phyloP scores from a whole-genome alignment of 2,113 vertebrate genomes.

The Labeo catla region DNA sequence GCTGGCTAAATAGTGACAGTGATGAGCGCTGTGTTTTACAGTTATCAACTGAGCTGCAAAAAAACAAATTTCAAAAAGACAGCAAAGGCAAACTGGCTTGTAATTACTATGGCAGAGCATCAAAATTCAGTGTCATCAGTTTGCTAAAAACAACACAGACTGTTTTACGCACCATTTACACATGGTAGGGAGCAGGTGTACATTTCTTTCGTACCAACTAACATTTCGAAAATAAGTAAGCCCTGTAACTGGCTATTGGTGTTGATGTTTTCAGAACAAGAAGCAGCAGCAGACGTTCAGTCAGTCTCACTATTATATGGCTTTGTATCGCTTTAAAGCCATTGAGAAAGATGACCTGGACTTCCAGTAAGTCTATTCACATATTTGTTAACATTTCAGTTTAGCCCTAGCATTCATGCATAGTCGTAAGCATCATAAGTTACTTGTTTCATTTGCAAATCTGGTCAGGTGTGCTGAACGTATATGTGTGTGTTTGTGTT shows the following conservation, averaged over 20 bases:
- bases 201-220: too few relatives aligned
- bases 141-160: too few relatives aligned
- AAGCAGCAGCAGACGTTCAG: conserved; percentile 81
- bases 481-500: conserved; percentile 38
- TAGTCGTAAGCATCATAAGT: neutral
- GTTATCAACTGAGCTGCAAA: too few relatives aligned
- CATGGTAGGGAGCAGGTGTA: too few relatives aligned
- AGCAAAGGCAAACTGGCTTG: too few relatives aligned
- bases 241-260: neutral
- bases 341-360: conserved; percentile 93
- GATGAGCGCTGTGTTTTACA: too few relatives aligned
- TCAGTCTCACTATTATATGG: conserved; percentile 92
- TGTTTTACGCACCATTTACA: too few relatives aligned
- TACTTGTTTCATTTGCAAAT: neutral
- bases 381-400: neutral
- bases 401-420: neutral
- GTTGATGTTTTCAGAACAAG: conserved; percentile 78
- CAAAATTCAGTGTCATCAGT: too few relatives aligned
- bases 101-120: too few relatives aligned
- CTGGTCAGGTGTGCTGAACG: neutral
- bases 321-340: conserved; percentile 92
- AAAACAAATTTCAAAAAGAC: too few relatives aligned
- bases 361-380: conserved; percentile 84
- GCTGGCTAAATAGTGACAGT: too few relatives aligned
- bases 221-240: too few relatives aligned